Evolutionary conservation across 2,797 vertebrate species (phyloP).

Genomic region (Neostethus bicornis): DNA sequence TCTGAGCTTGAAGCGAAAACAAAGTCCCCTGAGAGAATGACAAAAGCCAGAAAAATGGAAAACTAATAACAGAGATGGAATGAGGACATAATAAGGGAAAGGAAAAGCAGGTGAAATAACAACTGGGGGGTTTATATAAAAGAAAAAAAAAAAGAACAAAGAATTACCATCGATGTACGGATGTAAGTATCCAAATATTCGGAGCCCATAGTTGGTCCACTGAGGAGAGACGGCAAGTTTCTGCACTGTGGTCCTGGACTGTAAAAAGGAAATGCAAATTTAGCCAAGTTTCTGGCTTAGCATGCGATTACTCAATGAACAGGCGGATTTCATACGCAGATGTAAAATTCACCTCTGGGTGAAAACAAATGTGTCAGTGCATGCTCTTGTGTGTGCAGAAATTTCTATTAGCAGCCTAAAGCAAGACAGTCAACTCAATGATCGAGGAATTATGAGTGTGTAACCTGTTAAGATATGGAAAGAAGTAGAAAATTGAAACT

Average conservation of each 20-base stretch:
- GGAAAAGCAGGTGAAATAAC: neutral
- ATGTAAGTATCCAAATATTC: constrained; percentile 95
- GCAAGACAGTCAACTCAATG: neutral
- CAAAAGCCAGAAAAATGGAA: neutral
- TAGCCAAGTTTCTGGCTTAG: constrained; percentile 29
- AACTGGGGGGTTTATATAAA: neutral
- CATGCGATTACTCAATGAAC: constrained; percentile 15
- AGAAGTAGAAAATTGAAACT: neutral
- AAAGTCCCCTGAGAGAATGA: constrained; percentile 81
- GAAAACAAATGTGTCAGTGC: constrained; percentile 14
- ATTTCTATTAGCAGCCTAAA: constrained; percentile 3
- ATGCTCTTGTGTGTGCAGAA: neutral
- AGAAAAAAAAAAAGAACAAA: neutral
- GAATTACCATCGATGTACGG: constrained; percentile 84
- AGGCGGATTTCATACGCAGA: constrained; percentile 29
- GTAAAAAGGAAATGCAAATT: constrained; percentile 21
- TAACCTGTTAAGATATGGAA: neutral
- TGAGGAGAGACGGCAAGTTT: constrained; percentile 89
- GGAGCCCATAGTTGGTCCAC: constrained; percentile 93
- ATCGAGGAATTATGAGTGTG: neutral
- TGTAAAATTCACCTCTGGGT: constrained; percentile 45
- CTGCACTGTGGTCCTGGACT: constrained; percentile 87
- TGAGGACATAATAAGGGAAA: neutral
- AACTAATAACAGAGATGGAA: neutral
- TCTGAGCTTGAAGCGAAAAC: constrained; percentile 92